Evolutionary conservation across 37 sponge, comb jelly and placozoan genomes (phyloP), one percentile per base, ranked within the genome.

Genomic region (Diacarnus erythraeanus): DNA sequence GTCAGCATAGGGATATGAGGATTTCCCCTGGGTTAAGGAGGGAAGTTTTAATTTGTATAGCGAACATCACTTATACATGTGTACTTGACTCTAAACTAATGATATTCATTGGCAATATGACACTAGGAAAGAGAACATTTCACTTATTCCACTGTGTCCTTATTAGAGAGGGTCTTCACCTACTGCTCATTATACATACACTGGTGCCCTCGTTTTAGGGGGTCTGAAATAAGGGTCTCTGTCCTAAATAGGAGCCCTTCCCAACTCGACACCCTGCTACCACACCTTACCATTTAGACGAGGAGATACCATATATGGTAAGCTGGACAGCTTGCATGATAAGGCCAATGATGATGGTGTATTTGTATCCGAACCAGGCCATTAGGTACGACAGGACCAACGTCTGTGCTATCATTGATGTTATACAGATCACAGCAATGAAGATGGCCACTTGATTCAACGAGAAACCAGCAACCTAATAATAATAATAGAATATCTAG

Each of bases 391-490:
- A 58, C 30, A 93, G 76, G 21, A 80, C 64, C 29, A 84, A 42
- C 4, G 96, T 96, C 93, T 92, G 86, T 17, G 94, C 83, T 0
- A 86, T 1, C 8, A 90, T 91, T 3, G 94, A 84, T 15, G 90
- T 69, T 22, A 93, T 59, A 69, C 93, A 93, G 40, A 89, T 72
- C 30, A 92, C 80, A 38, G 91, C 93, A 42, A 90, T 90, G 80
- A 90, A 96, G 40, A 87, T 58, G 21, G 91, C 85, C 35, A 96
- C 96, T 40, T 92, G 79, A 37, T 79, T 78, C 8, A 82, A 63
- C 20, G 80, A 54, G 77, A 96, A 92, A 0, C 84, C 80, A 0
- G 83, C 79, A 15, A 92, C 85, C 90, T 92, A 76, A 43, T 65
- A 72, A 21, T 86, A 84, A 56, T 88, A 89, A 65, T 3, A 59